Conservation (phyloP, 1,140 invertebrate genomes). For the Portunus trituberculatus region DNA sequence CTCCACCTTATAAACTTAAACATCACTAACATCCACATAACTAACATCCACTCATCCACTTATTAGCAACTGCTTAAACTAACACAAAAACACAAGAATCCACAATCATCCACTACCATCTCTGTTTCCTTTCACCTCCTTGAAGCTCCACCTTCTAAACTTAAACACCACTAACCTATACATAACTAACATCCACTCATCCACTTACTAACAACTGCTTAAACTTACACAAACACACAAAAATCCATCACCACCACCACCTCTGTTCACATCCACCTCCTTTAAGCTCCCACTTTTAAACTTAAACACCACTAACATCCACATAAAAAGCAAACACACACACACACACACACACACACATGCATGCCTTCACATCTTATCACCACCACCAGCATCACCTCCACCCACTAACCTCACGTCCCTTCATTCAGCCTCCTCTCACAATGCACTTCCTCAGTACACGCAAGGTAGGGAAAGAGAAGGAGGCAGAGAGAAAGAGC, state of each 20-base stretch:
- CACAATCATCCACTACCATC: not conserved
- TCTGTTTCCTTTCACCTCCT: not conserved
- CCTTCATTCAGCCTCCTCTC: too few species aligned
- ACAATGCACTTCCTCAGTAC: too few species aligned
- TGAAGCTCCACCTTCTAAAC: not conserved
- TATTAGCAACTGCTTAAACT: too few species aligned
- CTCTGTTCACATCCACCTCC: not conserved
- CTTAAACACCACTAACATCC: not conserved
- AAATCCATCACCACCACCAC: not conserved
- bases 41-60: too few species aligned
- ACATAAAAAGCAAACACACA: conserved; percentile 7
- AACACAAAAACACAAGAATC: too few species aligned
- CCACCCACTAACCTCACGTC: too few species aligned
- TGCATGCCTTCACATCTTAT: not conserved
- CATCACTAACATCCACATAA: too few species aligned
- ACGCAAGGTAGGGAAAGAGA: too few species aligned
- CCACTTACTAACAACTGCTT: not conserved
- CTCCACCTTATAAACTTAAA: not conserved
- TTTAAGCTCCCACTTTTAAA: not conserved
- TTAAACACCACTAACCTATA: too few species aligned
- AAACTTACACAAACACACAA: not conserved
- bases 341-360: not conserved
- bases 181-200: too few species aligned
- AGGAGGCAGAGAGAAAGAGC: not conserved
- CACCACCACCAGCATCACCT: too few species aligned